These are phyloP conservation scores for Macropodus opercularis DNA, from an alignment of 2,797 vertebrate genomes.

Conservation along the genomic window DNA sequence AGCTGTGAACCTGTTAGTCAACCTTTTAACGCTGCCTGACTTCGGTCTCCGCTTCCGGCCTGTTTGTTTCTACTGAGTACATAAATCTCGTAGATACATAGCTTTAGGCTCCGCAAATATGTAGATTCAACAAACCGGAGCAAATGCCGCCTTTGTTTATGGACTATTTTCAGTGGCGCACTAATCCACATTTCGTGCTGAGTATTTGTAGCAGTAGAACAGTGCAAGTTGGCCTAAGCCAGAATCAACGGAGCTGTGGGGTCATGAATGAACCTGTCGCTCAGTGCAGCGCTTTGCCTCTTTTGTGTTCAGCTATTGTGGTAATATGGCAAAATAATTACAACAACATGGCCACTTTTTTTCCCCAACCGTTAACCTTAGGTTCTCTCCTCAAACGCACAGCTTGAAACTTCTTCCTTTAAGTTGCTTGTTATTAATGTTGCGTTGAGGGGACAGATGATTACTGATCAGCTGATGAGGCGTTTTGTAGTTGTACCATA, in stretches of 20 bases:
- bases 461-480: neutral
- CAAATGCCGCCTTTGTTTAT: neutral
- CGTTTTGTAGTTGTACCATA: too few relatives aligned
- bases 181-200: neutral
- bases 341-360: too few relatives aligned
- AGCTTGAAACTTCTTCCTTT: neutral
- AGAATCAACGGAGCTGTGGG: neutral
- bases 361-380: too few relatives aligned
- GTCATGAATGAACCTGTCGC: neutral
- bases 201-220: neutral
- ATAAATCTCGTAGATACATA: neutral
- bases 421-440: neutral
- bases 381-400: neutral
- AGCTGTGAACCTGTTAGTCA: too few relatives aligned
- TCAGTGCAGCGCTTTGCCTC: neutral
- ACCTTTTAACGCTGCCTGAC: too few relatives aligned
- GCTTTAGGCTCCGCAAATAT: neutral
- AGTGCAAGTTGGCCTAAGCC: neutral
- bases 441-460: neutral
- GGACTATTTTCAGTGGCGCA: neutral
- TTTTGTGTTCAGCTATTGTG: neutral
- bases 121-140: neutral
- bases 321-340: too few relatives aligned
- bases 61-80: too few relatives aligned
- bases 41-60: too few relatives aligned